A percentile compares a stretch with the other conserved stretches of the same genome.
Evolutionary conservation across 2,113 vertebrate species (phyloP).

Genomic region (Bothrops jararaca): DNA sequence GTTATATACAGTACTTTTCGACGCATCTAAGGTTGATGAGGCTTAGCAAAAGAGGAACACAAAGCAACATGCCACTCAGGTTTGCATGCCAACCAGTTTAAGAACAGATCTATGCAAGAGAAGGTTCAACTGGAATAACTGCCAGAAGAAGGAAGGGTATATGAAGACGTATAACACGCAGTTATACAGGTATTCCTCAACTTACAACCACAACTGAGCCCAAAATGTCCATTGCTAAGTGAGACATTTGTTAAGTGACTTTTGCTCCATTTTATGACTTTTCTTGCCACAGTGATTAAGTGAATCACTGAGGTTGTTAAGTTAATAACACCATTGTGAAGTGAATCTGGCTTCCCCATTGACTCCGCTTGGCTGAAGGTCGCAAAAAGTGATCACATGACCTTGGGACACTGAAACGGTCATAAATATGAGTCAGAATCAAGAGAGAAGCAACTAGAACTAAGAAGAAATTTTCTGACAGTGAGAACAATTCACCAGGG

Average conservation of each 20-base stretch:
- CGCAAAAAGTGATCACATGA: background rate
- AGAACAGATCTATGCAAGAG: background rate
- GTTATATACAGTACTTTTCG: background rate
- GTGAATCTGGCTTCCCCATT: too few relatives aligned
- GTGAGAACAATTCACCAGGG: too few relatives aligned
- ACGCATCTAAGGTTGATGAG: background rate
- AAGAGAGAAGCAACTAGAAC: too few relatives aligned
- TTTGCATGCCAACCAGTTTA: background rate
- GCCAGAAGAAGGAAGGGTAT: background rate
- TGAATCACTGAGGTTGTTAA: too few relatives aligned
- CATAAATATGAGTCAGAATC: background rate
- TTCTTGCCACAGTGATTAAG: background rate
- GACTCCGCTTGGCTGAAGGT: background rate
- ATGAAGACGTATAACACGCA: background rate
- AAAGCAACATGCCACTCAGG: background rate
- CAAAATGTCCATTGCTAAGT: background rate
- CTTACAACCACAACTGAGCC: background rate
- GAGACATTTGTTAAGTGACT: background rate
- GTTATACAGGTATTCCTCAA: background rate
- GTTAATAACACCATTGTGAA: too few relatives aligned
- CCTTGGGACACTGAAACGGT: background rate
- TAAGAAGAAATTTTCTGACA: too few relatives aligned
- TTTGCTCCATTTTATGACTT: background rate
- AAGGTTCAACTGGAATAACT: too few relatives aligned
- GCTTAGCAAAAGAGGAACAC: background rate